phyloP scores from a whole-genome alignment of 2,113 vertebrate genomes.

The Periophthalmodon schlosseri region DNA sequence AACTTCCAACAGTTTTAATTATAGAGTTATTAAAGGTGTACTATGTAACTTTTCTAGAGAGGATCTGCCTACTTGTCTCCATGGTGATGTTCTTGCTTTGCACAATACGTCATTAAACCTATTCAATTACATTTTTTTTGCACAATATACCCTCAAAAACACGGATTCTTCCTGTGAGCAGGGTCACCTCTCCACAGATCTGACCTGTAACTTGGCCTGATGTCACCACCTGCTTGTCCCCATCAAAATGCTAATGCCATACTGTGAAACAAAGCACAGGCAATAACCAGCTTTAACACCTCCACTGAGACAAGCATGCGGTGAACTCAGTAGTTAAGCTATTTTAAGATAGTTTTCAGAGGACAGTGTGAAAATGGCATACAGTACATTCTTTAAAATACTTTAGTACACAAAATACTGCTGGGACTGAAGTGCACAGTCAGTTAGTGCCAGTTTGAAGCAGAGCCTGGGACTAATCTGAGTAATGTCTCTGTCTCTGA shows the following conservation, averaged over 20 bases:
- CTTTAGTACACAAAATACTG: neutral
- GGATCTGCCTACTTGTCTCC: neutral
- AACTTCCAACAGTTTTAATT: neutral
- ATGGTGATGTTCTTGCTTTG: no score
- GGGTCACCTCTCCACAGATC: no score
- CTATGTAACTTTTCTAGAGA: no score
- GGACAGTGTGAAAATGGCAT: neutral
- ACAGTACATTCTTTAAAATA: neutral
- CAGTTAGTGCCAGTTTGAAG: neutral
- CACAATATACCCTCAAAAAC: no score
- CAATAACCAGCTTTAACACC: neutral
- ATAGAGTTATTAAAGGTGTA: neutral
- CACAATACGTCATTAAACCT: neutral
- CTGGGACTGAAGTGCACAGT: neutral
- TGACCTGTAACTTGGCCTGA: no score
- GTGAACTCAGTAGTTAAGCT: neutral
- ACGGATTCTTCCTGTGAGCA: no score
- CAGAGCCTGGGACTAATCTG: constrained; percentile 11
- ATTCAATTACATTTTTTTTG: neutral
- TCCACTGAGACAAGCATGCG: neutral
- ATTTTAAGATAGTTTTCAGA: neutral
- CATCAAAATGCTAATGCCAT: neutral
- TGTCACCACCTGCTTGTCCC: no score
- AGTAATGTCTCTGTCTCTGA: constrained; percentile 23
- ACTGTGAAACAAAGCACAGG: no score